phyloP scores from a whole-genome alignment of 1,140 invertebrate genomes.

The Antheraea pernyi region DNA sequence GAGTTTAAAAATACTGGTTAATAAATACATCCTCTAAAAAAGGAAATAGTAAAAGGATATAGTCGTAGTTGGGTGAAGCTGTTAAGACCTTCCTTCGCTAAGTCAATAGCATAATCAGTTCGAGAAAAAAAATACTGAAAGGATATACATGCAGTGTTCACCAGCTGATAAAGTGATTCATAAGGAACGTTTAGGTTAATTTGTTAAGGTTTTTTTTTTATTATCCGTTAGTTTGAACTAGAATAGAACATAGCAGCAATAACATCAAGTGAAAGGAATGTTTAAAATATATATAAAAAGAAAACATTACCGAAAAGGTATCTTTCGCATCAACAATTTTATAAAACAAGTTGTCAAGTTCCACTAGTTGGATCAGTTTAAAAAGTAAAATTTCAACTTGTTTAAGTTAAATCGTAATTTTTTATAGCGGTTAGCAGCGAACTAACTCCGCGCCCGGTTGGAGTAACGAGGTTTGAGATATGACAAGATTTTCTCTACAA shows the following conservation, averaged over 20 bases:
- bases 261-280: not conserved
- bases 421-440: conserved; percentile 37
- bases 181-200: no score
- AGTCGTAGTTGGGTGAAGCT: no score
- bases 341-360: conserved; percentile 27
- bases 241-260: not conserved
- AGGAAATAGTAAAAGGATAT: no score
- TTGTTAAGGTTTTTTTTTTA: no score
- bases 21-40: no score
- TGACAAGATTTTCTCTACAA: not conserved
- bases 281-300: not conserved
- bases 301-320: not conserved
- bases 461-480: not conserved
- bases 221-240: no score
- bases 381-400: conserved; percentile 47
- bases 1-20: no score
- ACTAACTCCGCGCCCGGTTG: conserved; percentile 19
- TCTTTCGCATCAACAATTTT: conserved; percentile 8
- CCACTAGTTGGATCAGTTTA: conserved; percentile 30
- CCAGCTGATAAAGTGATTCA: no score
- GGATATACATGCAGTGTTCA: no score
- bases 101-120: no score
- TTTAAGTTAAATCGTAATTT: conserved; percentile 52
- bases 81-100: no score
- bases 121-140: no score